Evolutionary conservation across 30 jellyfish, hydroid and myxozoan species (phyloP).

Genomic region (Aurelia coerulea): DNA sequence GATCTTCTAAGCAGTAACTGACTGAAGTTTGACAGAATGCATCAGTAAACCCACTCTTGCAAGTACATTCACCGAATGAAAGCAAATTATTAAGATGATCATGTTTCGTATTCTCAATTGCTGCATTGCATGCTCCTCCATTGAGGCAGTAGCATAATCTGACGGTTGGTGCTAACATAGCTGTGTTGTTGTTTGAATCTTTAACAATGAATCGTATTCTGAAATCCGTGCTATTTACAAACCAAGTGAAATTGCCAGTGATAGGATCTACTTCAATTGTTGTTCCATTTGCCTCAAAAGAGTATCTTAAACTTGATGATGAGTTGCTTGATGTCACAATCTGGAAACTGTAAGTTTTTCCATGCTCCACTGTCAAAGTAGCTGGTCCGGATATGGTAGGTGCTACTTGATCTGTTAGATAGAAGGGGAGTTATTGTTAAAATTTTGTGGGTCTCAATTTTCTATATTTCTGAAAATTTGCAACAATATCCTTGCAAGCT

Average conservation of each 20-base stretch:
- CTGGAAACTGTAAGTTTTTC: constrained; percentile 20
- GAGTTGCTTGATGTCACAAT: constrained; percentile 35
- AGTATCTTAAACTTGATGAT: constrained; percentile 13
- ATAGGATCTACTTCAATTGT: constrained; percentile 32
- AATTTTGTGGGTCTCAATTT: too few species aligned
- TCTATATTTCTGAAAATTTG: too few species aligned
- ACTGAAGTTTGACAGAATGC: constrained; percentile 51
- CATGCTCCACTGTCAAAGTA: constrained; percentile 32
- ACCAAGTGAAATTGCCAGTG: constrained; percentile 49
- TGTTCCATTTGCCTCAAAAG: constrained; percentile 56
- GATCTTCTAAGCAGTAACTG: constrained; percentile 45
- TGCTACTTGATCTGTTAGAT: constrained; percentile 42
- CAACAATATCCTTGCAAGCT: too few species aligned
- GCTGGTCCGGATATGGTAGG: constrained; percentile 69
- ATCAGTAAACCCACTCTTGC: constrained; percentile 53
- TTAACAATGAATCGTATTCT: constrained; percentile 23
- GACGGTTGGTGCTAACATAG: constrained; percentile 47
- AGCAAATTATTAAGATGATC: constrained; percentile 18
- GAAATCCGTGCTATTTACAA: constrained; percentile 55
- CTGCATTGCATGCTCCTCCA: constrained; percentile 60
- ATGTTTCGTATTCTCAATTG: constrained; percentile 3
- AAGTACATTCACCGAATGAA: constrained; percentile 37
- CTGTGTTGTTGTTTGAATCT: constrained; percentile 30
- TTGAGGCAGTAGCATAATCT: constrained; percentile 65
- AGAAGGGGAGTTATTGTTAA: background rate